Evolutionary conservation across 1,140 invertebrate genomes (phyloP), one percentile per base, ranked within the genome.

Genomic region (Apolygus lucorum): DNA sequence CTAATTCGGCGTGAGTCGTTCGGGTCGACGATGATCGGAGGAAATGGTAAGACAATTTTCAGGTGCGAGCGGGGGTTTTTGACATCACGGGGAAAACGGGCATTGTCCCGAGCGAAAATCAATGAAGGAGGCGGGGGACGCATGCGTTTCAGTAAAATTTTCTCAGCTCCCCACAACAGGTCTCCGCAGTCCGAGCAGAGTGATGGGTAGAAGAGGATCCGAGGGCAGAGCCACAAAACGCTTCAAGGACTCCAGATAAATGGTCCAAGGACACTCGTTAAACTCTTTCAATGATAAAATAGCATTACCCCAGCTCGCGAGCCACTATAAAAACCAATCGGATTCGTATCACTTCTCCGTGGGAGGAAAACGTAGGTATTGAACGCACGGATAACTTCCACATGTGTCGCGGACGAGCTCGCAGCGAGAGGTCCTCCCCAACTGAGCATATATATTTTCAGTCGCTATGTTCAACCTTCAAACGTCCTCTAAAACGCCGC

Each of bases 191-290:
- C 34, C n/a, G n/a, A 42, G 34, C 34, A 17, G 17, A 8, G 34
- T 42, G 17, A 4, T 42, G 34, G 34, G 4, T 42, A 17, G 54
- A 8, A 24, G 11, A 22, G 54, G 54, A 59, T 59, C n/a, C 22
- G 54, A 59, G 54, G 54, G 22, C 54, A 59, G 54, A 4, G 4
- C 4, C 11, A 11, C 11, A 59, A 59, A 13, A 8, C 54, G 54
- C 54, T 59, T 59, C 54, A 59, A 59, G 54, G 54, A 59, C 54
- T 59, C 8, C 54, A 59, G 54, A 59, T 59, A 59, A 59, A 59
- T 59, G 54, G 54, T 21, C 22, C 54, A 59, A 59, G 54, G 54
- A 59, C 54, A 59, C 13, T 17, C 54, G 54, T 59, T 24, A 59
- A 59, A 59, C 11, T 59, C 54, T 17, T 59, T 24, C 54, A 59